Percentiles rank a stretch among this genome's conserved stretches.
phyloP scores from a whole-genome alignment of 2,797 vertebrate species.

The Hippoglossus hippoglossus region DNA sequence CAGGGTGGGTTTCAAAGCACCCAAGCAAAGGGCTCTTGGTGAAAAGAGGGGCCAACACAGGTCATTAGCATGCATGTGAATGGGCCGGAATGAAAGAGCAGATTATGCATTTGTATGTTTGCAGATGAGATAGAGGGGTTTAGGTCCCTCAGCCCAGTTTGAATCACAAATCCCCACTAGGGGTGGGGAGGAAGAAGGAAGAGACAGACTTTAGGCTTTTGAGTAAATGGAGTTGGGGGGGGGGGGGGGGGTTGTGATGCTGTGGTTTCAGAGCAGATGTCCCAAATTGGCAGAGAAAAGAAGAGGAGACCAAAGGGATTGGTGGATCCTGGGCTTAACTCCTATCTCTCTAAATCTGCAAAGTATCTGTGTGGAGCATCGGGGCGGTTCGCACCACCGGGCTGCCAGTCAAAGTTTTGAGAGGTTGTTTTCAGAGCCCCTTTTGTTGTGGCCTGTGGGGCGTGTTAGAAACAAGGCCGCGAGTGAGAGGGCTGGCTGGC shows the following conservation, averaged over 20 bases:
- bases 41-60: conserved; percentile 70
- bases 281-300: conserved; percentile 73
- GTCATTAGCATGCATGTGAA: conserved; percentile 82
- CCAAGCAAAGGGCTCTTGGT: conserved; percentile 52
- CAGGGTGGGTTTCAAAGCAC: conserved; percentile 67
- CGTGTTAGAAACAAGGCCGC: conserved; percentile 63
- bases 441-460: conserved; percentile 73
- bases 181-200: conserved; percentile 65
- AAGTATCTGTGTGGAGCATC: conserved; percentile 57
- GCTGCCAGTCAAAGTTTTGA: conserved; percentile 69
- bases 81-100: conserved; percentile 75
- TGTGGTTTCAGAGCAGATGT: conserved; percentile 76
- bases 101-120: conserved; percentile 87
- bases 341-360: conserved; percentile 62
- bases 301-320: conserved; percentile 60
- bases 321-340: conserved; percentile 62
- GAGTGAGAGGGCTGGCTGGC: conserved; percentile 58
- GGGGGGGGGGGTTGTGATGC: conserved; percentile 41
- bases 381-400: conserved; percentile 41
- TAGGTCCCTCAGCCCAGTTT: conserved; percentile 76
- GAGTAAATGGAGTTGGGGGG: conserved; percentile 51
- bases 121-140: conserved; percentile 83
- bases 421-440: conserved; percentile 67
- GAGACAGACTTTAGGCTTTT: conserved; percentile 74
- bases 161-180: conserved; percentile 78